These are phyloP conservation scores for Bombus pascuorum DNA, from an alignment of 1,140 invertebrate genomes.

Conservation along the genomic window DNA sequence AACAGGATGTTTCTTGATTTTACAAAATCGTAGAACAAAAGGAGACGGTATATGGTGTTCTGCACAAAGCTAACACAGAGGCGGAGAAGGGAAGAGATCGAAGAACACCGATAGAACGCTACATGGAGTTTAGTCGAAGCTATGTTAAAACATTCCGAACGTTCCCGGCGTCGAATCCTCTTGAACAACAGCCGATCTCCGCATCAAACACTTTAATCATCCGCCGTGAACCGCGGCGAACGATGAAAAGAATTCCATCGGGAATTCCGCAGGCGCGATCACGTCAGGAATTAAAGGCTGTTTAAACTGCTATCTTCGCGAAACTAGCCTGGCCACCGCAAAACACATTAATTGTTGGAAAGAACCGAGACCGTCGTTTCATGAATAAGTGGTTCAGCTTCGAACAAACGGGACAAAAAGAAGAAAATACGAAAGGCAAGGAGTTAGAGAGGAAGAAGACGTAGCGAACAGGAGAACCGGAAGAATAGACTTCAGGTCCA, in stretches of 20 bases:
- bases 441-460: background rate
- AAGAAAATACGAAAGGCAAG: background rate
- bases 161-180: slow-evolving; percentile 4
- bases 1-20: background rate
- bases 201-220: slow-evolving; percentile 4
- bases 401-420: background rate
- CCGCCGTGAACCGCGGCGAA: no score
- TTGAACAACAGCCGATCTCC: background rate
- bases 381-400: slow-evolving; percentile 32
- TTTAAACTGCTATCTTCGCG: background rate
- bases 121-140: background rate
- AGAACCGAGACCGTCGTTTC: background rate
- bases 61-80: background rate
- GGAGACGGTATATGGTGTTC: background rate
- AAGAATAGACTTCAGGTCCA: slow-evolving; percentile 46
- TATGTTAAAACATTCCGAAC: slow-evolving; percentile 8
- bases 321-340: background rate
- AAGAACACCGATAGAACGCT: background rate
- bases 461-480: slow-evolving; percentile 18
- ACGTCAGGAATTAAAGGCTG: background rate
- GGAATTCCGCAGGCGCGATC: background rate
- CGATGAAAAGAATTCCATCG: slow-evolving; percentile 3
- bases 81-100: background rate
- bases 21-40: background rate
- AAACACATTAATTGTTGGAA: slow-evolving; percentile 34